Conservation (phyloP, 1,140 invertebrate genomes). For the Hestina assimilis region DNA sequence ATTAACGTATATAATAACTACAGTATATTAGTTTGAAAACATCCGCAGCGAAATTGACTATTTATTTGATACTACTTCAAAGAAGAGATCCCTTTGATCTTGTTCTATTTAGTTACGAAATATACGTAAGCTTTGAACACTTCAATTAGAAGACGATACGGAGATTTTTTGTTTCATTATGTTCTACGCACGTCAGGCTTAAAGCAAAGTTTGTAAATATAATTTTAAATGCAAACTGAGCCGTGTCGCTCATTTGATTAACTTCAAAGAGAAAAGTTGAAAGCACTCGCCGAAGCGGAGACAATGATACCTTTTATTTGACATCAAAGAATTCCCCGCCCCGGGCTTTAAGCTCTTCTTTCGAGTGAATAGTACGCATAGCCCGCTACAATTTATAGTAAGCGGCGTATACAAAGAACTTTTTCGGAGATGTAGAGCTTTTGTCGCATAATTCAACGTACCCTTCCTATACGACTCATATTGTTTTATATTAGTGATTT, state of each 20-base stretch:
- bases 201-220: conserved; percentile 56
- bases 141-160: conserved; percentile 60
- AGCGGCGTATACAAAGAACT: conserved; percentile 36
- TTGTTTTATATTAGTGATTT: conserved; percentile 12
- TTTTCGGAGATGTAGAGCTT: conserved; percentile 37
- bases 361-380: conserved; percentile 33
- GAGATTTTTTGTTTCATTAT: conserved; percentile 56
- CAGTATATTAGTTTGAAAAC: conserved; percentile 25
- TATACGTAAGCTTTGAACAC: conserved; percentile 47
- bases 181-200: conserved; percentile 41
- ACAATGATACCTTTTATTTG: conserved; percentile 75
- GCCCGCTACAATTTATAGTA: conserved; percentile 42
- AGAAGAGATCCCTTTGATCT: conserved; percentile 66
- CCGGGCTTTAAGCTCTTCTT: conserved; percentile 50
- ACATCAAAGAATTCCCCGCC: conserved; percentile 65
- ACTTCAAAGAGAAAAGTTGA: conserved; percentile 72
- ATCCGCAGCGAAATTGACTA: conserved; percentile 38
- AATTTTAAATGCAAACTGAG: conserved; percentile 62
- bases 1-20: too few species aligned
- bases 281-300: conserved; percentile 67
- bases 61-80: conserved; percentile 59
- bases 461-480: conserved; percentile 13
- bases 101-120: conserved; percentile 64
- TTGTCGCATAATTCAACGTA: conserved; percentile 42
- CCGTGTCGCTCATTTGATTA: conserved; percentile 66